phyloP scores from a whole-genome alignment of 2,113 vertebrate species.

The Dicentrarchus labrax region DNA sequence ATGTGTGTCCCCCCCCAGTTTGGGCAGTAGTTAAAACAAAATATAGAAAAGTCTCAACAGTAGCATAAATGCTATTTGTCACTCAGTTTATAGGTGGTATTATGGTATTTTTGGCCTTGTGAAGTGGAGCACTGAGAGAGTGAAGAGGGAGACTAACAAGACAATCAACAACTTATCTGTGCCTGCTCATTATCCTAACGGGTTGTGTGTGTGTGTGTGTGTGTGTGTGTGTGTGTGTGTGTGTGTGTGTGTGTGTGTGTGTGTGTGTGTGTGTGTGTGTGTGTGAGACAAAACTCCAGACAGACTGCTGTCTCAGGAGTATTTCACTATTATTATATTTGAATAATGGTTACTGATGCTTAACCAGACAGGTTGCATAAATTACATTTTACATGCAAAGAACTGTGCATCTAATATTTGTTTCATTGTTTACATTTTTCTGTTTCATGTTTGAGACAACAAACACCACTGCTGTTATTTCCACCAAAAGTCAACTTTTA shows the following conservation, averaged over 20 bases:
- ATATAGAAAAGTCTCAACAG: background rate
- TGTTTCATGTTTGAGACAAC: background rate
- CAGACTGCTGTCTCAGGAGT: background rate
- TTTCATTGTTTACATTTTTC: background rate
- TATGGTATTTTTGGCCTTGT: constrained; percentile 41
- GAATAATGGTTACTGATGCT: background rate
- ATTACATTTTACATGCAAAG: background rate
- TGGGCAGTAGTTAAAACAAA: background rate
- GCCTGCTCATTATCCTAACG: constrained; percentile 41
- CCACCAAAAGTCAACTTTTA: background rate
- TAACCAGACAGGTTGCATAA: background rate
- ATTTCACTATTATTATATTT: background rate
- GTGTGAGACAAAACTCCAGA: background rate
- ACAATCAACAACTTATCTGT: constrained; percentile 38
- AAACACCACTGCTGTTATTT: background rate
- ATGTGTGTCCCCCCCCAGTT: background rate
- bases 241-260: background rate
- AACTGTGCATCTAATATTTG: background rate
- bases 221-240: constrained; percentile 4
- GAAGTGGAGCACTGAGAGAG: constrained; percentile 36
- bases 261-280: background rate
- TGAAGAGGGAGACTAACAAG: constrained; percentile 39
- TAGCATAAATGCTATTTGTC: constrained; percentile 21
- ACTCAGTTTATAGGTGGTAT: constrained; percentile 14
- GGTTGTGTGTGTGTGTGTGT: background rate